Evolutionary conservation across 2,113 vertebrate species (phyloP).

Genomic region (Coptodon bakossiorum): DNA sequence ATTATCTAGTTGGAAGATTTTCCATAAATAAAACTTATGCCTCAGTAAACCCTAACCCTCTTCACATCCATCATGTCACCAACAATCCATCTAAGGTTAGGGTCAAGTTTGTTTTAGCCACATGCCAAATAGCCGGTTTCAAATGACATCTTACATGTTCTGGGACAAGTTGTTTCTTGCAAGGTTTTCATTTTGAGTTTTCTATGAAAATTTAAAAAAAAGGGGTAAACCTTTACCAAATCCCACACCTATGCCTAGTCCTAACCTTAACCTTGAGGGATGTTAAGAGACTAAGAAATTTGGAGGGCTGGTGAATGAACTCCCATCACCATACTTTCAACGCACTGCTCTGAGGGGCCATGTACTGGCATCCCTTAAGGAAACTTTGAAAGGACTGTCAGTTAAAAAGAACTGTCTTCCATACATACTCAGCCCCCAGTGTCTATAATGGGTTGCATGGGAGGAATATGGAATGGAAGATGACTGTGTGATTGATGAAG

Average conservation of each 20-base stretch:
- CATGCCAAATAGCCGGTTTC: neutral
- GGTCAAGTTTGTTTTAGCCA: neutral
- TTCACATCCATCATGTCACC: neutral
- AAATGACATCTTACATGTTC: neutral
- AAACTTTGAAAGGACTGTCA: neutral
- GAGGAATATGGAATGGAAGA: slow-evolving; percentile 42
- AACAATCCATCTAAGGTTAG: neutral
- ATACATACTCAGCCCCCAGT: neutral
- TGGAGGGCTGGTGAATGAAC: neutral
- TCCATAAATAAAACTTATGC: neutral
- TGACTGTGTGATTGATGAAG: slow-evolving; percentile 32
- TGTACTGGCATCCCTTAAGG: neutral
- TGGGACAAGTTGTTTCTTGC: neutral
- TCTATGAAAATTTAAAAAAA: neutral
- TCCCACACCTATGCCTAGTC: neutral
- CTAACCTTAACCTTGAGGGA: neutral
- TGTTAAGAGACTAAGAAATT: neutral
- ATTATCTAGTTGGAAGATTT: neutral
- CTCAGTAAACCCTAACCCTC: neutral
- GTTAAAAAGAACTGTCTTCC: neutral
- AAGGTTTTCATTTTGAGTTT: neutral
- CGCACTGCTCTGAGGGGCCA: neutral
- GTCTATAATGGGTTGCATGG: slow-evolving; percentile 1
- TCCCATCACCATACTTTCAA: neutral
- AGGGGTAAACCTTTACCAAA: neutral